Base-by-base conservation (phyloP, 1,140 invertebrate species). In the Pogonomyrmex barbatus region DNA sequence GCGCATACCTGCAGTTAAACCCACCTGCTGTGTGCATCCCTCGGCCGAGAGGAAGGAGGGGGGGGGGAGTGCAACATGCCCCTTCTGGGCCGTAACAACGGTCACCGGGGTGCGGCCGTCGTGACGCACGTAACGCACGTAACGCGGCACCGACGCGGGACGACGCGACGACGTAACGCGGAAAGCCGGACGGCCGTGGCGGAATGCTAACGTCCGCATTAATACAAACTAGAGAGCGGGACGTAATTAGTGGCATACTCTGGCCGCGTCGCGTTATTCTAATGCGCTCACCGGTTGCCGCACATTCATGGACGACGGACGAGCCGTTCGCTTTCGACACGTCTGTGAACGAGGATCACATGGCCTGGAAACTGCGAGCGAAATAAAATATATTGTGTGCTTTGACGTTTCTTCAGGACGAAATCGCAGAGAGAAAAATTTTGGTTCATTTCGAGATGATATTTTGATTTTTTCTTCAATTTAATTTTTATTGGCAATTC, bases 141-240 rank as follows among this genome's bases (percentile, higher is more conserved):
- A 89, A 87, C 88, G 77, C 50, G 77, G 54, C 82, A 12, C 42
- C 50, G 73, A 58, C 50, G 60, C 67, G 81, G 47, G 52, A 58
- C 86, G 76, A 50, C 68, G 70, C 68, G 81, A 77, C 73, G 83
- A 85, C 87, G 86, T 71, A 65, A 78, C 62, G 79, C 73, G 88
- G 81, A 78, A 90, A 87, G 65, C 90, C 52, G 84, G 73, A 86
- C 75, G 68, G 56, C 77, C 65, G 67, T 87, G 71, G 58, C 78
- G 91, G 91, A 92, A 92, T 92, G 91, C 91, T 92, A 92, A 92
- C 90, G 89, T 88, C 87, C 91, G 86, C 91, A 92, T 92, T 92
- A 92, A 92, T 92, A 91, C 91, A 92, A 92, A 92, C 91, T 91
- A 90, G 47, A 60, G 42, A 87, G 87, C 91, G 87, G 89, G 39